phyloP scores from a whole-genome alignment of 2,113 vertebrate genomes.

The Platycercus adscitus region DNA sequence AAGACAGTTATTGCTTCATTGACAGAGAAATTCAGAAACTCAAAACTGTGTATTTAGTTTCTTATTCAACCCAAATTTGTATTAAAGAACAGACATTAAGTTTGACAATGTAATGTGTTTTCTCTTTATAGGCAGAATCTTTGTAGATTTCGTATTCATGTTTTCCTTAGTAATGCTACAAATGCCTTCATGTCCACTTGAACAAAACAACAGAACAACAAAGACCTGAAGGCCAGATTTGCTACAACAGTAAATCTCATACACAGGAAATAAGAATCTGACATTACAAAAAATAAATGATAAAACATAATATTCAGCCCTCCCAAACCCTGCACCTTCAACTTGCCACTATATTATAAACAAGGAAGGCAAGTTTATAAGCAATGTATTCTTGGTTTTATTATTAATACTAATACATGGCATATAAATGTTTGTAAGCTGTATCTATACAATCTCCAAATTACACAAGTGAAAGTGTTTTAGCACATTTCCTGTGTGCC shows the following conservation, averaged over 20 bases:
- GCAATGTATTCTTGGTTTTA: neutral
- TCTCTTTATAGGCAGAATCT: neutral
- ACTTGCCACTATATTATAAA: neutral
- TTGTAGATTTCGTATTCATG: neutral
- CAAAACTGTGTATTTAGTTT: fast-evolving
- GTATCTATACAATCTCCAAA: neutral
- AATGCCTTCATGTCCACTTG: neutral
- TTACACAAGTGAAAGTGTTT: neutral
- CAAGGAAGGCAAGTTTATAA: neutral
- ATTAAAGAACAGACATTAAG: neutral
- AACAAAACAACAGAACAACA: neutral
- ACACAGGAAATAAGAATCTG: neutral
- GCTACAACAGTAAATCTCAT: neutral
- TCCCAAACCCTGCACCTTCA: neutral
- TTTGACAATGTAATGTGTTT: neutral
- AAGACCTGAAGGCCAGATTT: neutral
- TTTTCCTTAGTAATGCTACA: neutral
- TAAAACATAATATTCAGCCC: neutral
- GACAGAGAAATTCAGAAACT: neutral
- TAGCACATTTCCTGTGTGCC: neutral
- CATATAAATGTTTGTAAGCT: neutral
- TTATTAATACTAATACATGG: neutral
- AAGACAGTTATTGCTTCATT: neutral
- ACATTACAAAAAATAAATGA: neutral
- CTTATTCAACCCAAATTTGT: neutral